These are phyloP conservation scores for Hipparchia semele DNA, from an alignment of 2,888 invertebrate species.

Conservation along the genomic window DNA sequence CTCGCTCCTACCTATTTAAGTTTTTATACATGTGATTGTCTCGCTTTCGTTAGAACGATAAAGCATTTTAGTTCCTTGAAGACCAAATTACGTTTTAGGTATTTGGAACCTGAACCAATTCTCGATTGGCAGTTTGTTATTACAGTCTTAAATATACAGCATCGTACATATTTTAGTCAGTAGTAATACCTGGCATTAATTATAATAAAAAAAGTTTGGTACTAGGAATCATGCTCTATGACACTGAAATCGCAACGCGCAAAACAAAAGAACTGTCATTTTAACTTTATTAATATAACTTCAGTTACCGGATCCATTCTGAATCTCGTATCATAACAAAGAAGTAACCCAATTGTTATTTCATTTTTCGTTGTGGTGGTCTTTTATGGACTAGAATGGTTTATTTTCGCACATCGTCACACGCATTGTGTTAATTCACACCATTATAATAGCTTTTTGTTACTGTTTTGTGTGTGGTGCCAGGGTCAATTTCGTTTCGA, in stretches of 20 bases:
- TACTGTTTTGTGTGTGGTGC: conserved; percentile 56
- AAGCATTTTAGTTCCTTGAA: conserved; percentile 36
- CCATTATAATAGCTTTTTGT: conserved; percentile 44
- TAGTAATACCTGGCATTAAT: no score
- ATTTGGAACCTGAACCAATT: not conserved
- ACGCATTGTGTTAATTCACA: conserved; percentile 32
- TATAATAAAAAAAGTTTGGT: no score
- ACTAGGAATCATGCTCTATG: no score
- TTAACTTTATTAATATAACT: no score
- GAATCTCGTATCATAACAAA: no score
- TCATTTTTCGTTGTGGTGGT: not conserved
- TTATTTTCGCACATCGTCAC: conserved; percentile 24
- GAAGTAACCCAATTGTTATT: not conserved
- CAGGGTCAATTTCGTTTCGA: conserved; percentile 96
- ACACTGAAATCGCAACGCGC: no score
- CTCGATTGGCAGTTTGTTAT: not conserved
- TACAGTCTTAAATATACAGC: no score
- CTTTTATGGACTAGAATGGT: conserved; percentile 25
- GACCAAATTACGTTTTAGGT: not conserved
- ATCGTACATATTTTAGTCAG: no score
- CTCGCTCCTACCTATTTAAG: conserved; percentile 59
- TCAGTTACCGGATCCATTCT: no score
- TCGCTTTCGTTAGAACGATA: conserved; percentile 53
- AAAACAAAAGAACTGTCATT: no score
- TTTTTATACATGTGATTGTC: conserved; percentile 48